Conservation (phyloP, 2,888 invertebrate species). For the Pachycephus smyrnensis region DNA sequence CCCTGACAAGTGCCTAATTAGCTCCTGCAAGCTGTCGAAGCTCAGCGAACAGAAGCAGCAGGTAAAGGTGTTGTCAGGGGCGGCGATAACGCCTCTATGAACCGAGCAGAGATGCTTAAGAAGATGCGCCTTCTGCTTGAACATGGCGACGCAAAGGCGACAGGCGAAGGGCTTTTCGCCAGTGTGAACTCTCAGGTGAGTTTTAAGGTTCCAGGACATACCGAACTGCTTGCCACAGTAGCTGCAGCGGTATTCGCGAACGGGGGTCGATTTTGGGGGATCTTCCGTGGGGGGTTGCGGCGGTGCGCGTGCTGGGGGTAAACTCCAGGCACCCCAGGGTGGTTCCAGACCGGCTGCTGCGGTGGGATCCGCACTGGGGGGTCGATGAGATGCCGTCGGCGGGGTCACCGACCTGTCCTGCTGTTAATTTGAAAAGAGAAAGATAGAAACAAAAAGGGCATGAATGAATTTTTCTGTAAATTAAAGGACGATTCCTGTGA, state of each 20-base stretch:
- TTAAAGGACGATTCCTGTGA: not conserved
- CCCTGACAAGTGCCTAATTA: constrained; percentile 87
- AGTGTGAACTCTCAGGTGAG: constrained; percentile 87
- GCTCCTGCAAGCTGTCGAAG: constrained; percentile 87
- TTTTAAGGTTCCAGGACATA: constrained; percentile 93
- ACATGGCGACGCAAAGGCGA: constrained; percentile 90
- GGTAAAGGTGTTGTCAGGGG: constrained; percentile 83
- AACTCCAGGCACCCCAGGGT: constrained; percentile 62
- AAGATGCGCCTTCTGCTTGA: constrained; percentile 90
- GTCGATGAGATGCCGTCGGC: constrained; percentile 60
- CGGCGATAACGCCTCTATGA: constrained; percentile 88
- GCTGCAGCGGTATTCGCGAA: constrained; percentile 88
- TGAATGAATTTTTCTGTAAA: not conserved
- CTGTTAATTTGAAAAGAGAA: constrained; percentile 27
- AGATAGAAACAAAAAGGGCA: constrained; percentile 16
- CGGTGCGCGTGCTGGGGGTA: constrained; percentile 72
- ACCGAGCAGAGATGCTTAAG: constrained; percentile 90
- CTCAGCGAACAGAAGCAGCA: constrained; percentile 90
- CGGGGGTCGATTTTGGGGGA: constrained; percentile 73
- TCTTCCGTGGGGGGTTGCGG: constrained; percentile 72
- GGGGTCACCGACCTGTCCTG: constrained; percentile 64
- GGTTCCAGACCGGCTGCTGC: constrained; percentile 56
- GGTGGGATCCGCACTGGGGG: constrained; percentile 62
- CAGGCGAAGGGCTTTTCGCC: constrained; percentile 92
- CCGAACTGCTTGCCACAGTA: constrained; percentile 93